Evolutionary conservation across 1,140 invertebrate species (phyloP).

Genomic region (Atta cephalotes): DNA sequence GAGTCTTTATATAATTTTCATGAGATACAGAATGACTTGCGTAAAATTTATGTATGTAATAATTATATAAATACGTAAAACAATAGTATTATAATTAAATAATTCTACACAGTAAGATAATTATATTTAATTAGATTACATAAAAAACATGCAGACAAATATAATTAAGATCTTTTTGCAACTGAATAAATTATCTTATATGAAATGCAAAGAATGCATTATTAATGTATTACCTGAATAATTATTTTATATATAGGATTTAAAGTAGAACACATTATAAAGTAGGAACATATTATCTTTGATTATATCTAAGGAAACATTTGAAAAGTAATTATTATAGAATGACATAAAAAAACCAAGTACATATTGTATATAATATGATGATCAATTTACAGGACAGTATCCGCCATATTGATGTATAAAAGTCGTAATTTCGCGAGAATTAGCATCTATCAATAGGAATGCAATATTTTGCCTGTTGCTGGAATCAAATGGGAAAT

Average conservation of each 20-base stretch:
- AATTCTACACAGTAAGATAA: constrained; percentile 5
- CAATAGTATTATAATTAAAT: background rate
- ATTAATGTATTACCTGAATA: background rate
- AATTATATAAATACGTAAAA: constrained; percentile 2
- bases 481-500: constrained; percentile 81
- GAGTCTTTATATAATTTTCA: background rate
- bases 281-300: background rate
- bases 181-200: constrained; percentile 47
- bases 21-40: background rate
- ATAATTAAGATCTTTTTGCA: constrained; percentile 17
- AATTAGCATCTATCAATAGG: constrained; percentile 81
- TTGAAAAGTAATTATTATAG: background rate
- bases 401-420: constrained; percentile 80
- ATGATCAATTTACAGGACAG: background rate
- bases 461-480: constrained; percentile 85
- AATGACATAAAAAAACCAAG: background rate
- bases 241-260: background rate
- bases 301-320: background rate
- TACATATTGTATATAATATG: background rate
- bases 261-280: background rate
- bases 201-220: constrained; percentile 3
- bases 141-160: background rate
- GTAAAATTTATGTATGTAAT: background rate
- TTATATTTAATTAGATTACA: constrained; percentile 23
- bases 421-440: constrained; percentile 80